Base-by-base conservation (phyloP, 2,797 vertebrate genomes). In the Podargus strigoides region DNA sequence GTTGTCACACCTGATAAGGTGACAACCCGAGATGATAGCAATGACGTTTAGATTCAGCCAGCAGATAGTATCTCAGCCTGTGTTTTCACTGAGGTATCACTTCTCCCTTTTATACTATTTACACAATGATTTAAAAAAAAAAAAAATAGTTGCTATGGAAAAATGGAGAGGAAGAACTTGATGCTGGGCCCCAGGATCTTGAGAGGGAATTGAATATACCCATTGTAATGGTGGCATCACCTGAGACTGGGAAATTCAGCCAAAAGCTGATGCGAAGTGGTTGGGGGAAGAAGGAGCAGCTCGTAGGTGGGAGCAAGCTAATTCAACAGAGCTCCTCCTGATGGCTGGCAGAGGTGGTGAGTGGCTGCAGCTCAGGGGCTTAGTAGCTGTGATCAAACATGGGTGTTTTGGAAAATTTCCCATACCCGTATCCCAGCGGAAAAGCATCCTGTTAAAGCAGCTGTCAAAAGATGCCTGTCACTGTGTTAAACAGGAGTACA, bases 111-210 rank as follows among this genome's bases (percentile, higher is more conserved):
- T 49, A 37, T 30, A 26, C n/a, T 41, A 24, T 59, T 90, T 59
- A 59, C 1, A 1, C n/a, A 59, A 36, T 14, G 36, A 70, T n/a
- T n/a, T n/a, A n/a, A 72, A 73, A 85, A 73, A 91, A 74, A 68
- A 77, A 39, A 8, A 6, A 67, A 56, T 62, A 74, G 95, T 94
- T 96, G 87, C 89, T 64, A 82, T 87, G 87, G 95, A 85, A 92
- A 90, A 87, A 62, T 21, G n/a, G 18, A 78, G 20, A 91, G 89
- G 79, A 59, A 66, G 42, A 66, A 52, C 53, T 66, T 76, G 36
- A 14, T 36, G 62, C n/a, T 59, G 39, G n/a, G n/a, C 50, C 34
- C 34, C 23, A 28, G 79, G 42, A 52, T 72, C 63, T 83, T 28
- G 28, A 60, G 52, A n/a, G 49, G 26, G 14, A 56, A 26, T 42